Base-by-base conservation (phyloP, 1,140 invertebrate species). In the Drosophila repleta region DNA sequence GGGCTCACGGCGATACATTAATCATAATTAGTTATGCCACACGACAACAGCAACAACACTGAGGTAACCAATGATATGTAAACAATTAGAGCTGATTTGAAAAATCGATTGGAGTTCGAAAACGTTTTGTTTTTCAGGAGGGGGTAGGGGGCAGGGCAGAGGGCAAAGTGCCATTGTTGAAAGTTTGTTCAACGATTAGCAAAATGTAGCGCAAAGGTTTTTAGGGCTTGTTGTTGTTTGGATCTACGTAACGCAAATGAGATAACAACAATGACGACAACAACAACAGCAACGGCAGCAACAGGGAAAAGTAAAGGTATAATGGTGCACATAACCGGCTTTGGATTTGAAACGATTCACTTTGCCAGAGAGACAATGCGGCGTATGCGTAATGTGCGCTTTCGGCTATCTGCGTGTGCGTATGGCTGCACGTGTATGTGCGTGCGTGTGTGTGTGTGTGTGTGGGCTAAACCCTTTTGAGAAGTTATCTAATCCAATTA, bases 1-100 rank as follows among this genome's bases (percentile, higher is more conserved):
- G 78, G 71, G 83, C 82, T 82, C 70, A 63, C 69, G 77, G 61
- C 49, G 61, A 52, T 45, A 64, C 82, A 87, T 87, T 87, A 87
- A 87, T 87, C 82, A 87, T 87, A 87, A 87, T 87, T 87, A 82
- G 82, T 87, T 87, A 87, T 85, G 81, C 78, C 82, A 85, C 78
- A 81, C 82, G 82, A 76, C 82, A 76, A 29, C 1, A 51, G 7
- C 56, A 29, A 48, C 13, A 45, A 26, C 60, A 60, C 75, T 76
- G 61, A 72, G 73, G 73, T 35, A 35, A 35, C 62, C 64, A 87
- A 82, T 82, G 82, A 88, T 87, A 82, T 87, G 78, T 71, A 76
- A 87, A 87, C 82, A 87, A 87, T 87, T 87, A 72, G 78, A 82
- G 70, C 60, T 87, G 83, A 88, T 87, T 75, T 76, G 78, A 87